phyloP scores from a whole-genome alignment of 2,888 invertebrate species.

The Amblyjoppa proteus region DNA sequence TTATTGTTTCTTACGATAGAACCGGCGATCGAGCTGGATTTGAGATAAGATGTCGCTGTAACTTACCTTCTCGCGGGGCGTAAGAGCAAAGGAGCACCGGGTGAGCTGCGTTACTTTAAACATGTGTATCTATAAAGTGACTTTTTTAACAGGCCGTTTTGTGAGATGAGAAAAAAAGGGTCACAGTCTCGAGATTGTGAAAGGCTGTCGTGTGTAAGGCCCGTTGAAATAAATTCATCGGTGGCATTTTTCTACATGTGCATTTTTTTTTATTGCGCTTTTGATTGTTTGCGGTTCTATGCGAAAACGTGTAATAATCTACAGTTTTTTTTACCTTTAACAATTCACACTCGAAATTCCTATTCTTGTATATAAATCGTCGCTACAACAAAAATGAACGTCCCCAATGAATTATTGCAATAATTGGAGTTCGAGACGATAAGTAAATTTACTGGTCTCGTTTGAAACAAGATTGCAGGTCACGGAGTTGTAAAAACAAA shows the following conservation, averaged over 20 bases:
- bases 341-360: neutral
- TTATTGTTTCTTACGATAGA: slow-evolving; percentile 59
- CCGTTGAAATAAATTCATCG: slow-evolving; percentile 59
- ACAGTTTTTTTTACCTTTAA: neutral
- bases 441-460: neutral
- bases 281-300: neutral
- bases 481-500: neutral
- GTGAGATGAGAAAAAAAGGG: neutral
- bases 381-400: neutral
- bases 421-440: neutral
- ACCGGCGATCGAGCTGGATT: slow-evolving; percentile 1
- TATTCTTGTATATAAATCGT: neutral
- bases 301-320: neutral
- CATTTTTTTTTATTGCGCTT: neutral
- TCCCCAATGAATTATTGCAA: neutral
- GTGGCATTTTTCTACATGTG: slow-evolving; percentile 58
- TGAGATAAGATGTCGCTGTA: neutral
- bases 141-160: neutral
- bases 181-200: slow-evolving; percentile 11
- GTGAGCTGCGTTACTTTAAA: too few relatives aligned
- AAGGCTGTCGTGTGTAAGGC: slow-evolving; percentile 44
- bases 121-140: neutral
- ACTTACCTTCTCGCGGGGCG: neutral
- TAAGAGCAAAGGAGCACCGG: neutral
- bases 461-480: neutral